Evolutionary conservation across 2,797 vertebrate genomes (phyloP).

Genomic region (Ctenochaetus hawaiiensis): DNA sequence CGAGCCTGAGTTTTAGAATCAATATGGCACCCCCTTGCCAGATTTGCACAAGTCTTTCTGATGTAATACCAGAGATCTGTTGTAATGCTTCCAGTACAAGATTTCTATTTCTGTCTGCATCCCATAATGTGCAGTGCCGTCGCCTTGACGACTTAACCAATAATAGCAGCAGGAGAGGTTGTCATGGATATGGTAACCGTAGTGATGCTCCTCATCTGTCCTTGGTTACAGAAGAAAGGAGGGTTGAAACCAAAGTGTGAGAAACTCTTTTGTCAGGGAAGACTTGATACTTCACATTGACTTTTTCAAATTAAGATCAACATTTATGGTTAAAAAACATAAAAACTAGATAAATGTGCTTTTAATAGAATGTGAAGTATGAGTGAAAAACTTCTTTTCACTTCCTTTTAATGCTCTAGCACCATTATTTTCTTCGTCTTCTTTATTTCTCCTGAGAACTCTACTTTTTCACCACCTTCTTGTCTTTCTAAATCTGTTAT

Average conservation of each 20-base stretch:
- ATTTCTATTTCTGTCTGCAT: conserved; percentile 80
- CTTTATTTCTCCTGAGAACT: background rate
- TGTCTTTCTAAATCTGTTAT: no score
- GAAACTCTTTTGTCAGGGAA: conserved; percentile 48
- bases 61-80: conserved; percentile 76
- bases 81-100: conserved; percentile 71
- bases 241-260: conserved; percentile 69
- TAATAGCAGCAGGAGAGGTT: conserved; percentile 83
- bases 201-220: conserved; percentile 82
- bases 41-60: conserved; percentile 63
- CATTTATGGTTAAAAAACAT: background rate
- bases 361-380: background rate
- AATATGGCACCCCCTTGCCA: conserved; percentile 42
- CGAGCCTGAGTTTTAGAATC: conserved; percentile 37
- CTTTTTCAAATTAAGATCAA: background rate
- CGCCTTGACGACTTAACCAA: conserved; percentile 80
- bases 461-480: no score
- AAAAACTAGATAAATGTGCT: background rate
- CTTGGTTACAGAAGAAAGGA: conserved; percentile 72
- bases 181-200: conserved; percentile 89
- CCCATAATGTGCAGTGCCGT: conserved; percentile 80
- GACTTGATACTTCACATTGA: conserved; percentile 34
- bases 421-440: background rate
- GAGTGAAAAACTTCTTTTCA: background rate
- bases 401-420: background rate